A percentile compares a stretch with the other conserved stretches of the same genome.
Conservation (phyloP, 2,888 invertebrate species). For the Coleophora flavipennella region DNA sequence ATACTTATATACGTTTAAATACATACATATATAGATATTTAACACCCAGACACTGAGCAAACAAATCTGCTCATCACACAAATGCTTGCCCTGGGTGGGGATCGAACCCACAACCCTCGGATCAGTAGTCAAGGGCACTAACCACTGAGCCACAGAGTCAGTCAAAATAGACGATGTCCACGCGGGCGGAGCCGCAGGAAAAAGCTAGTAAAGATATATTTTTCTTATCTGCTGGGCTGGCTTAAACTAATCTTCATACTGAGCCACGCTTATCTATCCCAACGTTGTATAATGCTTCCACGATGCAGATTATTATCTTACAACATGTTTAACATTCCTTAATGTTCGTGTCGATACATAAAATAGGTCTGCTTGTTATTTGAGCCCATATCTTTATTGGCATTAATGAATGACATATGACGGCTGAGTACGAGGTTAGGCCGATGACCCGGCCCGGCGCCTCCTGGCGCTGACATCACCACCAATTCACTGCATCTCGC, state of each 20-base stretch:
- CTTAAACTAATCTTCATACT: neutral
- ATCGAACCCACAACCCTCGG: too few relatives aligned
- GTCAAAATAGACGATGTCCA: too few relatives aligned
- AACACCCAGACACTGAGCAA: too few relatives aligned
- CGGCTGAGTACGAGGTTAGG: constrained; percentile 22
- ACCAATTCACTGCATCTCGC: constrained; percentile 5
- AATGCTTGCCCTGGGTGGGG: too few relatives aligned
- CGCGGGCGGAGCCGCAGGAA: too few relatives aligned
- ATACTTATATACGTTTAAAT: too few relatives aligned
- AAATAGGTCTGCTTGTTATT: constrained; percentile 6
- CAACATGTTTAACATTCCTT: neutral
- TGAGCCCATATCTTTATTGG: constrained; percentile 19
- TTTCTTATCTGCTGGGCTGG: neutral
- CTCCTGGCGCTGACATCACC: constrained; percentile 19
- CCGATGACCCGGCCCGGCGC: constrained; percentile 25
- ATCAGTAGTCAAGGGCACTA: too few relatives aligned
- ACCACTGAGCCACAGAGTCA: too few relatives aligned
- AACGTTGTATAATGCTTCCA: neutral
- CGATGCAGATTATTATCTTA: neutral
- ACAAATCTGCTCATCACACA: too few relatives aligned
- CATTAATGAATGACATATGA: constrained; percentile 13
- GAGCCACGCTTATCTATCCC: neutral
- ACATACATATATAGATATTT: too few relatives aligned
- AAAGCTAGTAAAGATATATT: too few relatives aligned
- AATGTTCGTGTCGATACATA: constrained; percentile 3